Conservation (phyloP, 2,888 invertebrate species). For the Timandra comae region DNA sequence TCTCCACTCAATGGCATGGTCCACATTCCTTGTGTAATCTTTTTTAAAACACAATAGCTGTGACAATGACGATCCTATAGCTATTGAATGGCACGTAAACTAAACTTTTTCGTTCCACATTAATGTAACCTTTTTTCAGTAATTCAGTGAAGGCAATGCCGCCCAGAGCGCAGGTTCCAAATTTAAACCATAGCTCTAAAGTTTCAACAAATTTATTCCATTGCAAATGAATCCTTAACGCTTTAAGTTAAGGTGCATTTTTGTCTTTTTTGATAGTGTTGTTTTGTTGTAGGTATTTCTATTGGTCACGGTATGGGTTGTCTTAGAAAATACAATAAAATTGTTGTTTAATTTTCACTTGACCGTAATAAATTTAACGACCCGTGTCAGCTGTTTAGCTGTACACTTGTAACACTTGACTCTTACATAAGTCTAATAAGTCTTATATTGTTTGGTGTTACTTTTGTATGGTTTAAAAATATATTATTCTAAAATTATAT, state of each 20-base stretch:
- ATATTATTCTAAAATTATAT: too few species aligned
- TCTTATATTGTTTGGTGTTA: too few species aligned
- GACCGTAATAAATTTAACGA: constrained; percentile 63
- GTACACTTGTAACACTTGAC: constrained; percentile 49
- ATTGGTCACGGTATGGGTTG: constrained; percentile 53
- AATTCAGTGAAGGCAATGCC: constrained; percentile 54
- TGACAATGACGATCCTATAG: constrained; percentile 56
- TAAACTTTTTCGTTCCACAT: constrained; percentile 56
- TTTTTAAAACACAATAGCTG: constrained; percentile 57
- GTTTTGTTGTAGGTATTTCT: constrained; percentile 50
- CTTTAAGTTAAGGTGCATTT: constrained; percentile 13
- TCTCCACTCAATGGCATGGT: constrained; percentile 59
- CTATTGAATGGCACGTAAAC: constrained; percentile 55
- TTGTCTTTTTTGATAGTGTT: constrained; percentile 4
- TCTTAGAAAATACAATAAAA: constrained; percentile 50
- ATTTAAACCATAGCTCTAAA: constrained; percentile 12
- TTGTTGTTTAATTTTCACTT: constrained; percentile 40
- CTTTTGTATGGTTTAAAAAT: too few species aligned
- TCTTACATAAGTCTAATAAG: too few species aligned
- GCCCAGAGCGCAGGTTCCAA: constrained; percentile 48
- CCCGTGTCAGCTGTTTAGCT: constrained; percentile 32
- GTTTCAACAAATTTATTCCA: constrained; percentile 1
- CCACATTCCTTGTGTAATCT: constrained; percentile 67
- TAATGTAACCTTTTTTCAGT: constrained; percentile 64
- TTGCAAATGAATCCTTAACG: constrained; percentile 13